Evolutionary conservation across 2,113 vertebrate genomes (phyloP), one percentile per base, ranked within the genome.

Genomic region (Ardeotis arabs): DNA sequence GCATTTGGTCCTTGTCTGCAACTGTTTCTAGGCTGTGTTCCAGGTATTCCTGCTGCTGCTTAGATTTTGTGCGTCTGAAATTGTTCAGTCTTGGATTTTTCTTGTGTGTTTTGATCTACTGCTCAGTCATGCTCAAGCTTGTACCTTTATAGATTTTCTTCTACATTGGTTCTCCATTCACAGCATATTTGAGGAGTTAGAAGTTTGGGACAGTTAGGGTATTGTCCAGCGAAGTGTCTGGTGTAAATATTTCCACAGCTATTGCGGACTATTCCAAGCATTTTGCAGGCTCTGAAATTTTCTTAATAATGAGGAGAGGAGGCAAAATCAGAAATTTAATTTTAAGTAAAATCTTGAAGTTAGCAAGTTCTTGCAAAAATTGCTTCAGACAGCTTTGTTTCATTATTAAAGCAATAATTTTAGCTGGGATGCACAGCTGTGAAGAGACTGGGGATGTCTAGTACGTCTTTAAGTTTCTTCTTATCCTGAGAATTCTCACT

Each of bases 11-110:
- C 69, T 87, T 59, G 37, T 31, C 88, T 6, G 2, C 68, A 70
- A n/a, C 47, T 77, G 80, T 23, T 90, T 73, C 90, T 84, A 70
- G 89, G 80, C 93, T 66, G n/a, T 18, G 23, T 50, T 93, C 95
- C 92, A 92, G 52, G 35, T 91, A 64, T 39, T 64, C 81, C 79
- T 91, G 41, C 88, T 70, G 76, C 63, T 75, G 47, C 63, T 73
- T 39, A 21, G 10, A 23, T 70, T 88, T 74, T 31, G 24, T 31
- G 8, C 10, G 0, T 33, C 60, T 82, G 86, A 33, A 78, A 63
- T 13, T 27, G 41, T 67, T 68, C 68, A 44, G 31, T 13, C 68
- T 49, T 84, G 77, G 29, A 13, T 41, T 81, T 66, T 68, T 39
- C 47, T 69, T 33, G 0, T 49, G 4, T 9, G 1, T 59, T 84